Conservation (phyloP, 2,797 vertebrate genomes). For the Fratercula arctica region DNA sequence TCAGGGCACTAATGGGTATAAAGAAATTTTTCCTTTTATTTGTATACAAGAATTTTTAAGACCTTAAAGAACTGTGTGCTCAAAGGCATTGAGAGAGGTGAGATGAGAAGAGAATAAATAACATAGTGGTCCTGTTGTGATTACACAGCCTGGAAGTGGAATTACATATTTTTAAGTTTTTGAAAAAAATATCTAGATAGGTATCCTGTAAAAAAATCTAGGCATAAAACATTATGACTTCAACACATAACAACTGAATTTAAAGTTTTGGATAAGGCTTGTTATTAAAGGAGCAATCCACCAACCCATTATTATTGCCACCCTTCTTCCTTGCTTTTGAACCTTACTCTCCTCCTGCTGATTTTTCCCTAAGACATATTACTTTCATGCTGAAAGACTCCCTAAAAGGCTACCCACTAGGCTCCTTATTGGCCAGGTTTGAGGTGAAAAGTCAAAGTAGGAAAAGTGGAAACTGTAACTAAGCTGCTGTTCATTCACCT, state of each 20-base stretch:
- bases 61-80: background rate
- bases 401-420: background rate
- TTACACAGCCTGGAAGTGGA: background rate
- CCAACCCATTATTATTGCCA: background rate
- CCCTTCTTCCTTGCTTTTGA: background rate
- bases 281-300: background rate
- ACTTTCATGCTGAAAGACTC: background rate
- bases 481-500: background rate
- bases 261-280: background rate
- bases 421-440: background rate
- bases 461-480: background rate
- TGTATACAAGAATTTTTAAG: background rate
- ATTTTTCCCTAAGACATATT: background rate
- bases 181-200: background rate
- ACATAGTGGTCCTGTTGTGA: background rate
- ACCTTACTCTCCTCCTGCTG: background rate
- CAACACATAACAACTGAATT: background rate
- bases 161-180: background rate
- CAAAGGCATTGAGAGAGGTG: background rate
- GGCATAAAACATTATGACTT: background rate
- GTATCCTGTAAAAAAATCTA: background rate
- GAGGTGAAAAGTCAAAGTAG: background rate
- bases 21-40: background rate
- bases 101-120: background rate
- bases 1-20: background rate